Percentiles rank a stretch among this genome's conserved stretches.
These are phyloP conservation scores for Ichneumon xanthorius DNA, from an alignment of 2,888 invertebrate species.

Conservation along the genomic window DNA sequence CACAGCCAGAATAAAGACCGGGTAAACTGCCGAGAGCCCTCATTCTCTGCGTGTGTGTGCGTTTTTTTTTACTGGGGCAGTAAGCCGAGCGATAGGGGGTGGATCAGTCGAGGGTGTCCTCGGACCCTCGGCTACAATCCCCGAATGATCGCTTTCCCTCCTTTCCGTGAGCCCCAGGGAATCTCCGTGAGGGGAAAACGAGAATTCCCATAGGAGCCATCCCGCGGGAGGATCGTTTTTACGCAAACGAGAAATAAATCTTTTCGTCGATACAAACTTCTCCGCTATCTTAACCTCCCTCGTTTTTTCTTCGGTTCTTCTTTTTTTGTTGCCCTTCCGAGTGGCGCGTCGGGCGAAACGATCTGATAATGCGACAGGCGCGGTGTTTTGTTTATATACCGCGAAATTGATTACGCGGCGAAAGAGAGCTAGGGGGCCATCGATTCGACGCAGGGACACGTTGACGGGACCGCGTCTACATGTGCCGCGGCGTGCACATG, in stretches of 20 bases:
- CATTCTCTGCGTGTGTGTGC: neutral
- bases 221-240: conserved; percentile 27
- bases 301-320: neutral
- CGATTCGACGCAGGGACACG: neutral
- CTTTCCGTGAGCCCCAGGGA: neutral
- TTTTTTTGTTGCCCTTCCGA: neutral
- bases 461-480: neutral
- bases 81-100: conserved; percentile 36
- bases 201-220: conserved; percentile 7
- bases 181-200: neutral
- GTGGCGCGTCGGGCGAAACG: neutral
- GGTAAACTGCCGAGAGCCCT: conserved; percentile 19
- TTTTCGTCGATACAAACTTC: conserved; percentile 40
- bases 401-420: neutral
- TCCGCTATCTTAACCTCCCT: neutral
- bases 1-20: conserved; percentile 30
- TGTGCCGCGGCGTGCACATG: neutral
- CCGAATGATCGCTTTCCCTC: conserved; percentile 19
- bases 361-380: neutral
- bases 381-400: neutral
- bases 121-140: conserved; percentile 5
- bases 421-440: neutral
- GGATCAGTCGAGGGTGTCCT: neutral
- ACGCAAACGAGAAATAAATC: conserved; percentile 54
- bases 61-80: conserved; percentile 50